Conservation (phyloP, 2,113 vertebrate genomes). For the Callorhinus ursinus region DNA sequence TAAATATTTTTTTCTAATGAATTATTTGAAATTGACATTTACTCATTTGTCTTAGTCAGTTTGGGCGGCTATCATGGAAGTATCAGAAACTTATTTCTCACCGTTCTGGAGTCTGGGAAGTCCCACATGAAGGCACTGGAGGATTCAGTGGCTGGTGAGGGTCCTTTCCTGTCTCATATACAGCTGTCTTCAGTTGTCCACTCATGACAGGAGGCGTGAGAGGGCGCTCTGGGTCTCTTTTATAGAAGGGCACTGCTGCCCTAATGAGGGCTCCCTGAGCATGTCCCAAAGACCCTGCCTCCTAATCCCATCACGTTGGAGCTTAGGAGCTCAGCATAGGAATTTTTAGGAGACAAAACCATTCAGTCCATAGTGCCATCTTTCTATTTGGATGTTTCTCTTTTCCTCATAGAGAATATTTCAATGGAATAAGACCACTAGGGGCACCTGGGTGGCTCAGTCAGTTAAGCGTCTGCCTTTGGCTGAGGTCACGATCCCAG, state of each 20-base stretch:
- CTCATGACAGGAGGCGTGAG: not conserved
- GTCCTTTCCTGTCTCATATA: not conserved
- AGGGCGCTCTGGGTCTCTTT: not conserved
- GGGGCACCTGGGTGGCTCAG: too few relatives aligned
- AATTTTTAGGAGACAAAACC: not conserved
- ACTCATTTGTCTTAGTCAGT: not conserved
- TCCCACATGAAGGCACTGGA: not conserved
- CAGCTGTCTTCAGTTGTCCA: not conserved
- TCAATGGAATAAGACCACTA: not conserved
- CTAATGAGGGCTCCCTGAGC: not conserved
- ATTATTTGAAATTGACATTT: not conserved
- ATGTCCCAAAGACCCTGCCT: not conserved
- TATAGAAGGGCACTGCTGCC: not conserved
- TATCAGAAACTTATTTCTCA: not conserved
- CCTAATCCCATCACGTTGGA: not conserved
- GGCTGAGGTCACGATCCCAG: too few relatives aligned
- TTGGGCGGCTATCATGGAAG: not conserved
- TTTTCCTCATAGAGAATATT: not conserved
- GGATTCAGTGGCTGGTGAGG: not conserved
- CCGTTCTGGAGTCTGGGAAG: not conserved
- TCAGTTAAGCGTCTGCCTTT: too few relatives aligned
- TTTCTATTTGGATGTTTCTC: not conserved
- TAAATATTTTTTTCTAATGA: not conserved
- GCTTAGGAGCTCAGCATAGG: not conserved
- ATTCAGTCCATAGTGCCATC: too few relatives aligned